A percentile compares a stretch with the other conserved stretches of the same genome.
phyloP scores from a whole-genome alignment of 1,140 invertebrate genomes.

The Melitaea cinxia region DNA sequence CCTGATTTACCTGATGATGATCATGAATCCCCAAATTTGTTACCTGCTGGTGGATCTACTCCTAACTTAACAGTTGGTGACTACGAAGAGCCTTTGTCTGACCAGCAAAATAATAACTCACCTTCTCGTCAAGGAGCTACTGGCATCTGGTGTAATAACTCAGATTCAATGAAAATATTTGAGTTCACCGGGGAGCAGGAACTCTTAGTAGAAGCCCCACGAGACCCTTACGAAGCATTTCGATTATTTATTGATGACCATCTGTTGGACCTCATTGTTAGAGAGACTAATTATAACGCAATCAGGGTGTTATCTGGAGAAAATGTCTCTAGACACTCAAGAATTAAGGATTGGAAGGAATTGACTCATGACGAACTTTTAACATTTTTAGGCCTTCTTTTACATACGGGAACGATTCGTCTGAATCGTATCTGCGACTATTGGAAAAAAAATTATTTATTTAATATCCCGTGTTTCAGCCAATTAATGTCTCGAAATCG shows the following conservation, averaged over 20 bases:
- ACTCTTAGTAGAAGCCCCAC: not conserved
- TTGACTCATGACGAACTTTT: not conserved
- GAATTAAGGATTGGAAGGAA: not conserved
- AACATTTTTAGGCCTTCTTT: not conserved
- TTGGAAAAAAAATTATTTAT: slow-evolving; percentile 53
- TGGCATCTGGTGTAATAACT: not conserved
- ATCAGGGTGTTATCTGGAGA: too few relatives aligned
- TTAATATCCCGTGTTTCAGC: slow-evolving; percentile 44
- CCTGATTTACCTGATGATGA: too few relatives aligned
- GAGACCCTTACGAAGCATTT: not conserved
- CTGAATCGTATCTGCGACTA: slow-evolving; percentile 52
- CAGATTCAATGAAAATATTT: not conserved
- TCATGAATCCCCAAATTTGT: too few relatives aligned
- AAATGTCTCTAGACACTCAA: not conserved
- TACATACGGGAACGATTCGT: slow-evolving; percentile 42
- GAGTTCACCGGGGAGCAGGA: not conserved
- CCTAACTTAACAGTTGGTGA: too few relatives aligned
- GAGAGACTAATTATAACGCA: too few relatives aligned
- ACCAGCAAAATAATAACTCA: too few relatives aligned
- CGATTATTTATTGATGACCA: not conserved
- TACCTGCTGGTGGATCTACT: too few relatives aligned
- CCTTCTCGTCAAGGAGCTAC: not conserved
- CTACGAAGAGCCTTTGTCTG: too few relatives aligned
- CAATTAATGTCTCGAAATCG: slow-evolving; percentile 54
- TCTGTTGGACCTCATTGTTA: not conserved